A percentile compares a stretch with the other conserved stretches of the same genome.
phyloP scores from a whole-genome alignment of 2,888 invertebrate species.

The Cistogaster globosa region DNA sequence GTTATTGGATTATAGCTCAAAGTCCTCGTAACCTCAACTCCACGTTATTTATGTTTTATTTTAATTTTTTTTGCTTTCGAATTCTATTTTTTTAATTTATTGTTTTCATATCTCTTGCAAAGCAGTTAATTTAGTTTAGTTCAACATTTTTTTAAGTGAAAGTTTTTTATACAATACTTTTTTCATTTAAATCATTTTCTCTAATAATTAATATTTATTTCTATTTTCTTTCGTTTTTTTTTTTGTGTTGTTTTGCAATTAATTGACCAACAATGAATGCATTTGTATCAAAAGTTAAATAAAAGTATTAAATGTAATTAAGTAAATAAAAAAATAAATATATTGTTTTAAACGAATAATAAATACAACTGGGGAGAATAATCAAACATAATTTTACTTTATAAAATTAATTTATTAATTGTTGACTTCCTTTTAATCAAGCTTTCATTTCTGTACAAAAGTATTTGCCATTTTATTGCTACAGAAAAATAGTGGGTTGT shows the following conservation, averaged over 20 bases:
- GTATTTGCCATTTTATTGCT: neutral
- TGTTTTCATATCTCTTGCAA: slow-evolving; percentile 6
- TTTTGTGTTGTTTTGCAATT: slow-evolving; percentile 6
- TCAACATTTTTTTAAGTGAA: slow-evolving; percentile 45
- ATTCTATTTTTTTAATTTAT: neutral
- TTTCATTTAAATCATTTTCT: slow-evolving; percentile 41
- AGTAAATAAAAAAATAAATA: slow-evolving; percentile 22
- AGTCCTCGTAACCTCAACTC: no score
- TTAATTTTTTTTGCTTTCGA: no score
- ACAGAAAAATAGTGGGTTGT: slow-evolving; percentile 2
- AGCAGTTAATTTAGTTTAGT: slow-evolving; percentile 23
- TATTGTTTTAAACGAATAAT: neutral
- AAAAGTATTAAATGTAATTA: slow-evolving; percentile 47
- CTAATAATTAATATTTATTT: slow-evolving; percentile 51
- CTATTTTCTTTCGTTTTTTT: neutral
- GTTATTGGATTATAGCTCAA: no score
- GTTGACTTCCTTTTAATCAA: slow-evolving; percentile 41
- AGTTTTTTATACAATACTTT: slow-evolving; percentile 35
- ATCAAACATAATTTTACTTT: slow-evolving; percentile 41
- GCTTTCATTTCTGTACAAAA: slow-evolving; percentile 27
- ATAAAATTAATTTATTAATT: slow-evolving; percentile 48
- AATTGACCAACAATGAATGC: slow-evolving; percentile 59
- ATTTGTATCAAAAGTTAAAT: slow-evolving; percentile 46
- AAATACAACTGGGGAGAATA: slow-evolving; percentile 7
- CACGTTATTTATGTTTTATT: no score